Evolutionary conservation across 2,113 vertebrate genomes (phyloP).

Genomic region (Oceanodroma tethys): DNA sequence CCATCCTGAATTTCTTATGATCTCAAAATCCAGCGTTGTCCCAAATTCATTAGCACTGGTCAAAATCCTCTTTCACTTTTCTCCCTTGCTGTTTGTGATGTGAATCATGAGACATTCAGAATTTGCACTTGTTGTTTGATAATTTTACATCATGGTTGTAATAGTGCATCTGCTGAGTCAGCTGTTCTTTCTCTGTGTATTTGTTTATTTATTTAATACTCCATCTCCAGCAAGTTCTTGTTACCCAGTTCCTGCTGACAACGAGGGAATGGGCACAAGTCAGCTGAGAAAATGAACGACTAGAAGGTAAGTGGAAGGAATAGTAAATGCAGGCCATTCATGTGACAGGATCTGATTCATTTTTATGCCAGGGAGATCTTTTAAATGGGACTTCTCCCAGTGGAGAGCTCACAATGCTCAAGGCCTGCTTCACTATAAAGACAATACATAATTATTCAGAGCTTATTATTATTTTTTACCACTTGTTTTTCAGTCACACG

Average conservation of each 20-base stretch:
- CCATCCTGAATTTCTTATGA: neutral
- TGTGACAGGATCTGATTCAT: conserved; percentile 12
- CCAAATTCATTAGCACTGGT: neutral
- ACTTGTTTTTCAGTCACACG: neutral
- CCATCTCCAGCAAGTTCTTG: neutral
- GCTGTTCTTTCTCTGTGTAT: neutral
- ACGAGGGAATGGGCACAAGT: neutral
- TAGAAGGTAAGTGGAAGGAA: conserved; percentile 6
- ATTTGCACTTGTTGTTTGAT: neutral
- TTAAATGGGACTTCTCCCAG: conserved; percentile 36
- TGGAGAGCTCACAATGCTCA: neutral
- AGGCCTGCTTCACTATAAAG: neutral
- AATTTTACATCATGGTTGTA: neutral
- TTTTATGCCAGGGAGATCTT: neutral
- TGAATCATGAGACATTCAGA: neutral
- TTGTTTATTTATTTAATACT: neutral
- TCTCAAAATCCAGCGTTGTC: neutral
- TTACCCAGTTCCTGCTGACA: neutral
- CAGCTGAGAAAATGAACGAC: neutral
- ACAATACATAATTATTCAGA: conserved; percentile 2
- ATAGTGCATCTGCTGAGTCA: neutral
- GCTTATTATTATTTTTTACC: conserved; percentile 41
- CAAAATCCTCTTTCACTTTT: neutral
- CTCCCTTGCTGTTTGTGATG: neutral
- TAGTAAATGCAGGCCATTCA: conserved; percentile 38